Base-by-base conservation (phyloP, 2,888 invertebrate species). In the Drosophila cognata region DNA sequence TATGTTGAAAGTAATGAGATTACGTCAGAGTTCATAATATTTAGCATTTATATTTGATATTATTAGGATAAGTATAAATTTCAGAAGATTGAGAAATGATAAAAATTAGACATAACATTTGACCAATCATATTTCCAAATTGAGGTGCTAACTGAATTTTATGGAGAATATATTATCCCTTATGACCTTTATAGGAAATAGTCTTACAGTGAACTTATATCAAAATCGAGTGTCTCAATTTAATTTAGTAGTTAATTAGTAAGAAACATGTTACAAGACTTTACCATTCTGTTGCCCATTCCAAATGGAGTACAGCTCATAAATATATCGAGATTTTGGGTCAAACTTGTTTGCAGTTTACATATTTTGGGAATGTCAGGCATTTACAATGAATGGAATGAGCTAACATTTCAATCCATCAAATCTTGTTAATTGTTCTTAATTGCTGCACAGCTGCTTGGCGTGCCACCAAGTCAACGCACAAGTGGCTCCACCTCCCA, bases 371-470 rank as follows among this genome's bases (percentile, higher is more conserved):
- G 75, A 61, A 79, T 29, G 60, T 33, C 33, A 58, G 58, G 38
- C 41, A 74, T 71, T 71, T 46, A n/a, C 48, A 57, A 61, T 79
- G 43, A 50, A 65, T 65, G 62, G 31, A 57, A 31, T 4, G n/a
- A 51, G 56, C 25, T 57, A 79, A 69, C 69, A 80, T 80, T 79
- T 79, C 80, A 79, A 77, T 85, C 78, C 81, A 81, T 86, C 84
- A 88, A 79, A 86, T 71, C 67, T 72, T 67, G 62, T 71, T 83
- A 81, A 88, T 88, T 88, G 76, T 86, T 75, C 87, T 83, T 88
- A 88, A 84, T 88, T 84, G 84, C 84, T 72, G n/a, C 75, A 74
- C 25, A 58, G 60, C 67, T 28, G 36, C 35, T 31, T 16, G 21
- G 43, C n/a, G 63, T 48, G 28, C 56, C 64, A 65, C 61, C 64